Evolutionary conservation across 1,140 invertebrate genomes (phyloP), one percentile per base, ranked within the genome.

Genomic region (Protaetia brevitarsis): DNA sequence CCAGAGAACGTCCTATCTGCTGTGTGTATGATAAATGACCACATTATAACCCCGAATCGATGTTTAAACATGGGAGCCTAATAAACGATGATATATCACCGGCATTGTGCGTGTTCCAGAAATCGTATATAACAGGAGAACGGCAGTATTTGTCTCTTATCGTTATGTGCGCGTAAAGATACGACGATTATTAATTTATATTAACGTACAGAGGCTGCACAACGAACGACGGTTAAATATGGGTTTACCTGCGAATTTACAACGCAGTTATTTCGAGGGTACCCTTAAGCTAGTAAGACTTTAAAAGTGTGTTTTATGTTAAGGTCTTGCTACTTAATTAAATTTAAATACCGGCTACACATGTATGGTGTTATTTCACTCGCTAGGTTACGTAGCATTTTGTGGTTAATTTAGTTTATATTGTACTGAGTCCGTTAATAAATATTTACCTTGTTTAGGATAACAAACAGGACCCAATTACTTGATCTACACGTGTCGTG

Each of bases 51-150:
- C 58, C 26, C 27, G 41, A 69, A 69, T 69, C 68, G 65, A 67
- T 62, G 65, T 64, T 67, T 66, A 69, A 69, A 67, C 68, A 69
- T 69, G 65, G 27, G 30, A 64, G 65, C 60, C 63, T 69, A 69
- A 69, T 69, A 69, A 69, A 69, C 59, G 65, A 67, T 69, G 68
- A 69, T 69, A 59, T 69, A 69, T 69, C 51, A 65, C 58, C 41
- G 61, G 29, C 60, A 65, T 68, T 68, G 64, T 68, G 41, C 56
- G 64, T 66, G 41, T 10, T 65, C 31, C 58, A 61, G 51, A 56
- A 66, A 29, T 56, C 64, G 36, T 66, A 68, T 63, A 63, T 68
- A 68, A 56, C 26, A n/a, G 11, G 3, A 28, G 31, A 8, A 23
- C 41, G 16, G 2, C 26, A 41, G 37, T 41, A n/a, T 41, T 11